Percentiles rank a stretch among this genome's conserved stretches.
These are phyloP conservation scores for Corella eumyota DNA, from an alignment of 23 tunicate genomes.

Conservation along the genomic window DNA sequence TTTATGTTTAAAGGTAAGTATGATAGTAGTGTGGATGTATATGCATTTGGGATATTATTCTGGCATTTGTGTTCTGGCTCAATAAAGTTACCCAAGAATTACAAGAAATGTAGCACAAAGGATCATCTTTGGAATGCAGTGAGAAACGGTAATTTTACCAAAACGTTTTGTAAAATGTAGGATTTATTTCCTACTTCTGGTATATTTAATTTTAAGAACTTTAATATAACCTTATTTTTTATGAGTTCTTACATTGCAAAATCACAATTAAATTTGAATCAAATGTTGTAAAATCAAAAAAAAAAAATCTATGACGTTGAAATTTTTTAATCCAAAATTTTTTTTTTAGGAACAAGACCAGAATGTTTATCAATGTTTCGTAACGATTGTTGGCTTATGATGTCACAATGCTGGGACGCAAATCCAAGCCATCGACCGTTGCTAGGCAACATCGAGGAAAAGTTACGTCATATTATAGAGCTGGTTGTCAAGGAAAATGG, in stretches of 20 bases:
- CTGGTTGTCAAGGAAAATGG: no score
- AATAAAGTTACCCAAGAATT: conserved; percentile 29
- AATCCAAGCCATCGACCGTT: conserved; percentile 35
- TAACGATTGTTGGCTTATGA: conserved; percentile 42
- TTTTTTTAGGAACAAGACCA: conserved; percentile 32
- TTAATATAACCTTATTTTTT: no score
- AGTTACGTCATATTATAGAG: conserved; percentile 17
- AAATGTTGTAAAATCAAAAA: no score
- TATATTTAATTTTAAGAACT: no score
- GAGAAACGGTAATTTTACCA: conserved; percentile 27
- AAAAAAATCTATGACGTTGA: no score
- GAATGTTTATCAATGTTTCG: conserved; percentile 15
- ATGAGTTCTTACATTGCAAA: neutral
- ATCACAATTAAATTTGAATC: no score
- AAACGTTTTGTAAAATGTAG: neutral
- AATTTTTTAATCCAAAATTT: no score
- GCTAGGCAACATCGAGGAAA: conserved; percentile 31
- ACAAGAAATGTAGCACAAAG: conserved; percentile 37
- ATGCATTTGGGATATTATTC: conserved; percentile 72
- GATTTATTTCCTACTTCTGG: no score
- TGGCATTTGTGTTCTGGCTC: conserved; percentile 76
- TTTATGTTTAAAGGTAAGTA: conserved; percentile 28
- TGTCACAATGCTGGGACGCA: conserved; percentile 43
- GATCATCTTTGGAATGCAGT: conserved; percentile 80
- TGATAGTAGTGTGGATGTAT: conserved; percentile 66